Percentiles rank a stretch among this genome's conserved stretches.
Evolutionary conservation across 2,888 invertebrate genomes (phyloP).

Genomic region (Andrena bucephala): DNA sequence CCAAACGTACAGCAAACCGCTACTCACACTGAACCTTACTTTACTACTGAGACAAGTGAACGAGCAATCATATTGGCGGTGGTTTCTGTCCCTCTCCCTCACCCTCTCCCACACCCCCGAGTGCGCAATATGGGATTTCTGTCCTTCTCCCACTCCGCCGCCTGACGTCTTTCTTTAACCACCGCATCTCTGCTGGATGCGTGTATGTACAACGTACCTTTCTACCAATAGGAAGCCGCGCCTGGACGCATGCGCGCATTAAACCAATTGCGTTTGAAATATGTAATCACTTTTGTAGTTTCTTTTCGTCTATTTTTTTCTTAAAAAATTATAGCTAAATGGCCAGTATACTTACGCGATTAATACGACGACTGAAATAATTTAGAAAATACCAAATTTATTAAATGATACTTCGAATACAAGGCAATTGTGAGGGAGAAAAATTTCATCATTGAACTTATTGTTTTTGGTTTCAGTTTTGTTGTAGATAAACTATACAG

Average conservation of each 20-base stretch:
- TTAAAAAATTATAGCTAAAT: neutral
- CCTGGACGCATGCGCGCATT: constrained; percentile 32
- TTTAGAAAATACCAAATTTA: too few relatives aligned
- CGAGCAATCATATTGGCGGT: constrained; percentile 56
- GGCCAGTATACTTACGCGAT: too few relatives aligned
- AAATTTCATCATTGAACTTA: too few relatives aligned
- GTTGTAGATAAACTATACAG: too few relatives aligned
- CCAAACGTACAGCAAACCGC: constrained; percentile 43
- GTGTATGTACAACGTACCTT: neutral
- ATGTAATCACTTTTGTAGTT: neutral
- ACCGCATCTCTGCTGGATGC: constrained; percentile 23
- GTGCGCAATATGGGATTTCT: constrained; percentile 32
- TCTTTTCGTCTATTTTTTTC: neutral
- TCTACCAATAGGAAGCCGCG: constrained; percentile 29
- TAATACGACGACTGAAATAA: too few relatives aligned
- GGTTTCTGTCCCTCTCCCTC: constrained; percentile 38
- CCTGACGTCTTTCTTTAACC: constrained; percentile 36
- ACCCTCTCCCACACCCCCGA: constrained; percentile 28
- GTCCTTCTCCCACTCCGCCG: constrained; percentile 40
- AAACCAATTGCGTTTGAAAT: constrained; percentile 26
- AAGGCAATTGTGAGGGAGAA: too few relatives aligned
- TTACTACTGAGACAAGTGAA: constrained; percentile 73
- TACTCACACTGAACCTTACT: constrained; percentile 71
- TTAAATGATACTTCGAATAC: neutral
- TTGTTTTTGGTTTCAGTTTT: too few relatives aligned